These are phyloP conservation scores for Eupithecia abbreviata DNA, from an alignment of 2,888 invertebrate species.

Conservation along the genomic window DNA sequence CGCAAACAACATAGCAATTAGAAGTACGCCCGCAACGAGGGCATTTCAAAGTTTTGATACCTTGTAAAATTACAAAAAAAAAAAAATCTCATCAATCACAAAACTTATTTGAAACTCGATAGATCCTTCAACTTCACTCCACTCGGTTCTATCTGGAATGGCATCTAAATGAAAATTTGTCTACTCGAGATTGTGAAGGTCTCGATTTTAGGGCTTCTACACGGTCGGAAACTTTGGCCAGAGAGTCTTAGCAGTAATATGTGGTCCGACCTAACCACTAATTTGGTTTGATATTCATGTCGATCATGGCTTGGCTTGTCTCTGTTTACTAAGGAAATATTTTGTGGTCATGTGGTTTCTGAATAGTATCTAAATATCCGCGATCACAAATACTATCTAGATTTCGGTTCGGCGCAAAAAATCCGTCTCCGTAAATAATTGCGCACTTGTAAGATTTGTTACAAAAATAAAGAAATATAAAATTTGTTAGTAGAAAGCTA, in stretches of 20 bases:
- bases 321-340: not conserved
- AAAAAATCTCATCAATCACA: conserved; percentile 29
- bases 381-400: too few relatives aligned
- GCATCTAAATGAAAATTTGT: conserved; percentile 59
- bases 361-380: not conserved
- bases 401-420: too few relatives aligned
- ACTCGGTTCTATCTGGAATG: conserved; percentile 42
- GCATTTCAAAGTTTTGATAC: not conserved
- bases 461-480: too few relatives aligned
- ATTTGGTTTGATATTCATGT: not conserved
- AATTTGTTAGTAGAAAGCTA: too few relatives aligned
- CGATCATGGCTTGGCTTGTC: not conserved
- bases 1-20: too few relatives aligned
- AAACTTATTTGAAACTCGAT: conserved; percentile 32
- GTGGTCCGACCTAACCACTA: too few relatives aligned
- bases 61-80: not conserved
- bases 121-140: conserved; percentile 31
- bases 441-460: too few relatives aligned
- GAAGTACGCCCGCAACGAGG: not conserved
- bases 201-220: conserved; percentile 37
- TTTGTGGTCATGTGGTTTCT: too few relatives aligned
- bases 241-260: not conserved
- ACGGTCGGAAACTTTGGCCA: not conserved
- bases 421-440: too few relatives aligned
- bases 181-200: conserved; percentile 52